Base-by-base conservation (phyloP, 2,113 vertebrate species). In the Odontesthes bonariensis region DNA sequence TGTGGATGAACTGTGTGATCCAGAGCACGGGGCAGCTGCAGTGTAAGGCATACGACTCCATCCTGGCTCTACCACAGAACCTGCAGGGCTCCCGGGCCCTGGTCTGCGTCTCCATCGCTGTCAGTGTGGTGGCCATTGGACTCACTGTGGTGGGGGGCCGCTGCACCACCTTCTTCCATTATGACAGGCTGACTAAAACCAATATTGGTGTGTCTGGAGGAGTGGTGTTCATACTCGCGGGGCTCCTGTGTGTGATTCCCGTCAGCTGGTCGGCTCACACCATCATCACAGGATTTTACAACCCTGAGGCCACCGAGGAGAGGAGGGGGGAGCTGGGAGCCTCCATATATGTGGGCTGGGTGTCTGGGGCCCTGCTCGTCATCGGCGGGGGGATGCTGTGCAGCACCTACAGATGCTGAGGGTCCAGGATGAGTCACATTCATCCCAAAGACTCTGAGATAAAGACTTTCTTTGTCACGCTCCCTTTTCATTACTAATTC, bases 331-430 rank as follows among this genome's bases (percentile, higher is more conserved):
- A 98, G 79, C 87, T 98, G 35, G 97, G 97, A 13, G 93, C 96
- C 2, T 95, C 96, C 32, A 93, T 98, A 20, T 98, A 97, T 70
- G 84, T 97, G 0, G 97, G 96, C 78, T 97, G 96, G 96, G 92
- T 85, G 0, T 92, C 96, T 0, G 94, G 96, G 0, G 94, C 89
- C 3, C 92, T 98, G 61, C 92, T 95, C 6, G 55, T 98, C 72
- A 90, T 96, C 0, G 96, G 97, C 0, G 96, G 97, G n/a, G 92
- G 91, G 0, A 75, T 95, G 6, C 83, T 98, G n/a, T 95, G 96
- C 83, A 91, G 0, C 92, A 93, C 70, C 79, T 94, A 81, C 81
- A 77, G 1, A 83, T 93, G 90, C 82, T 92, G 85, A 85, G 17
- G 70, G 23, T 0, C 32, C 32, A 16, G 1, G 31, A 12, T 23